Percentiles rank a stretch among this genome's conserved stretches.
phyloP scores from a whole-genome alignment of 2,797 vertebrate genomes.

The Chelmon rostratus region DNA sequence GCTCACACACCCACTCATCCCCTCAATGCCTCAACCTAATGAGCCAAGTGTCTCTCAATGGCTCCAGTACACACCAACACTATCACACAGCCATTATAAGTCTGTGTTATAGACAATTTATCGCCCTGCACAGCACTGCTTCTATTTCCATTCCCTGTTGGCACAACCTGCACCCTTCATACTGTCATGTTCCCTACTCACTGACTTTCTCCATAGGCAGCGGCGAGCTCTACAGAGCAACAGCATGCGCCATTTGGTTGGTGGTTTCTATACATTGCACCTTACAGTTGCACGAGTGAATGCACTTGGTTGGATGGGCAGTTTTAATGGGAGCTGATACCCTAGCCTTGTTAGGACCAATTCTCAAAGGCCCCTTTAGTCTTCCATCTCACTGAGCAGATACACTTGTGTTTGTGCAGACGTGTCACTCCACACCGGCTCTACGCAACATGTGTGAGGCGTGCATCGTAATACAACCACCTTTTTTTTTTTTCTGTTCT shows the following conservation, averaged over 20 bases:
- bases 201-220: slow-evolving; percentile 32
- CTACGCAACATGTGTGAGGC: neutral
- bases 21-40: slow-evolving; percentile 79
- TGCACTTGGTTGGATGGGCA: neutral
- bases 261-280: slow-evolving; percentile 23
- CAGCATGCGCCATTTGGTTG: neutral
- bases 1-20: slow-evolving; percentile 77
- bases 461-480: neutral
- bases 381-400: neutral
- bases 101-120: slow-evolving; percentile 58
- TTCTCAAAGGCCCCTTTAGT: neutral
- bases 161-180: slow-evolving; percentile 57
- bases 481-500: neutral
- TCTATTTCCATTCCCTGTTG: slow-evolving; percentile 60
- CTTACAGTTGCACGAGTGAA: neutral
- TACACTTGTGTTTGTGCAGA: neutral
- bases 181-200: slow-evolving; percentile 48
- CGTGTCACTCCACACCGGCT: neutral
- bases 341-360: neutral
- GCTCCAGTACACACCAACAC: slow-evolving; percentile 45
- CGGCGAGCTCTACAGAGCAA: slow-evolving; percentile 15
- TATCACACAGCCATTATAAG: slow-evolving; percentile 60
- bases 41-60: slow-evolving; percentile 79
- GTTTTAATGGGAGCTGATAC: neutral
- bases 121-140: slow-evolving; percentile 38